Evolutionary conservation across 2,888 invertebrate genomes (phyloP).

Genomic region (Drosophila helvetica): DNA sequence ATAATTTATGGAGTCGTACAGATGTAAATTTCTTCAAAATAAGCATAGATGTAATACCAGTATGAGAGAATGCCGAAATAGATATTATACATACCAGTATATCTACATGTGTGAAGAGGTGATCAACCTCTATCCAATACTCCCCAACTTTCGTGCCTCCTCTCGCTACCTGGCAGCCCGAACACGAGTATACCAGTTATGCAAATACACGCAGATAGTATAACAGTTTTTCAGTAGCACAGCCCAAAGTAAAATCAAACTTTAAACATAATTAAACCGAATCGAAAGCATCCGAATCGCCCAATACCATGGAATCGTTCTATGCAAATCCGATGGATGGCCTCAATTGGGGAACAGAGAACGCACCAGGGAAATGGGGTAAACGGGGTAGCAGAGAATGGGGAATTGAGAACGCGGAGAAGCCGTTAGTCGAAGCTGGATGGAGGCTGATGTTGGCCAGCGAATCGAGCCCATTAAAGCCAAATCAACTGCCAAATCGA

Average conservation of each 20-base stretch:
- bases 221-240: constrained; percentile 9
- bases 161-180: neutral
- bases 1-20: too few relatives aligned
- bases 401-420: constrained; percentile 33
- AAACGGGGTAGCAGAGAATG: constrained; percentile 13
- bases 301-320: neutral
- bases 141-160: neutral
- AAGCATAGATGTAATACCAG: too few relatives aligned
- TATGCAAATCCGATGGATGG: constrained; percentile 35
- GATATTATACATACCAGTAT: too few relatives aligned
- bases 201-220: neutral
- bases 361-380: neutral
- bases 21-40: too few relatives aligned
- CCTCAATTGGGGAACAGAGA: constrained; percentile 32
- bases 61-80: too few relatives aligned
- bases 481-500: constrained; percentile 23
- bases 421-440: constrained; percentile 21
- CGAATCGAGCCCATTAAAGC: constrained; percentile 20
- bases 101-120: too few relatives aligned
- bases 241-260: constrained; percentile 25
- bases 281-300: constrained; percentile 11
- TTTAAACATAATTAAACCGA: neutral
- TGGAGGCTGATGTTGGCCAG: constrained; percentile 19
- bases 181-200: constrained; percentile 10
- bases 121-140: too few relatives aligned